Conservation (phyloP, 1,140 invertebrate species). For the Drosophila kohkoa region DNA sequence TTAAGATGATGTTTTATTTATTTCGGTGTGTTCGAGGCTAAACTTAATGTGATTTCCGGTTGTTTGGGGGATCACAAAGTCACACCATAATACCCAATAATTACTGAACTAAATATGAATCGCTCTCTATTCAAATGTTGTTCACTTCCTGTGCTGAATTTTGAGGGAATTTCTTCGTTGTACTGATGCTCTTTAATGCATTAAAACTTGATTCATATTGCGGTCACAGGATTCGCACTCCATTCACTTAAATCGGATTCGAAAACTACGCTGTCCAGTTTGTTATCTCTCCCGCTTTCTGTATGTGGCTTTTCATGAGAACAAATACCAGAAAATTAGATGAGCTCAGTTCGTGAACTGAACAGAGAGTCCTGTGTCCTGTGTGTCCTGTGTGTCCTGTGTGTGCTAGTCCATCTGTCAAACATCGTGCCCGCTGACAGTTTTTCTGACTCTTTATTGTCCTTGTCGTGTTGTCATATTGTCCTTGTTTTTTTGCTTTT, state of each 20-base stretch:
- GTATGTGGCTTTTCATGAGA: constrained; percentile 14
- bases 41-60: constrained; percentile 39
- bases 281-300: not conserved
- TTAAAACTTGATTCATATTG: constrained; percentile 72
- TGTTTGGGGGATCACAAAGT: constrained; percentile 4
- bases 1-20: not conserved
- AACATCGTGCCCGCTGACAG: constrained; percentile 69
- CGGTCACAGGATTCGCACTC: constrained; percentile 31
- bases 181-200: constrained; percentile 45
- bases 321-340: constrained; percentile 76
- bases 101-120: not conserved
- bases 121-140: not conserved
- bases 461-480: constrained; percentile 5
- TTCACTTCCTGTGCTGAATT: not conserved
- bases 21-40: not conserved
- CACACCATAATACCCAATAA: not conserved
- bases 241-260: constrained; percentile 40
- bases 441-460: constrained; percentile 74
- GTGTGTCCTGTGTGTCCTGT: too few species aligned
- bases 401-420: constrained; percentile 71
- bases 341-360: constrained; percentile 51
- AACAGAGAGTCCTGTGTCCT: not conserved
- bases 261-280: constrained; percentile 22
- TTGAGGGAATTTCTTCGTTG: constrained; percentile 1
- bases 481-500: constrained; percentile 16